Conservation (phyloP, 35 echinoderm and acorn worm species). For the Apostichopus japonicus region DNA sequence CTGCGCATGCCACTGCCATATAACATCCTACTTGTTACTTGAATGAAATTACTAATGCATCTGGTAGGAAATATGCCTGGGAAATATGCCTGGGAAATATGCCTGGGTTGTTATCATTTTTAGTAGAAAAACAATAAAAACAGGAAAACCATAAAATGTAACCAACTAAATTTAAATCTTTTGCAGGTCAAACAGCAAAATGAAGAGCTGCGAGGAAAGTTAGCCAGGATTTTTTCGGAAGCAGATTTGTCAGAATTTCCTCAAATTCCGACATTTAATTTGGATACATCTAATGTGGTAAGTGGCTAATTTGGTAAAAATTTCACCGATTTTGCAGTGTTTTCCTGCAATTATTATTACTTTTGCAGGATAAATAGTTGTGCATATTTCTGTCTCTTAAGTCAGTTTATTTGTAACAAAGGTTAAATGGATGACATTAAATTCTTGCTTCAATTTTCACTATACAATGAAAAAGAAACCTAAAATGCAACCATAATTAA, state of each 20-base stretch:
- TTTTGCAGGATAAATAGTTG: background rate
- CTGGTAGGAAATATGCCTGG: too few species aligned
- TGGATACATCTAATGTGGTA: conserved; percentile 50
- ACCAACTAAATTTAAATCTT: background rate
- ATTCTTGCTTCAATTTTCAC: background rate
- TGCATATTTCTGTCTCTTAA: background rate
- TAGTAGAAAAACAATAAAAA: too few species aligned
- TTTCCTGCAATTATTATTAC: background rate
- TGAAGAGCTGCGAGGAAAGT: conserved; percentile 69
- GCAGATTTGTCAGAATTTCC: conserved; percentile 43
- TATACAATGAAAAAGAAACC: too few species aligned
- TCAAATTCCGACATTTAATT: background rate
- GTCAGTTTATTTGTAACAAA: background rate
- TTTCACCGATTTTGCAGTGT: background rate
- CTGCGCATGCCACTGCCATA: too few species aligned
- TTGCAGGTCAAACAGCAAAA: conserved; percentile 77
- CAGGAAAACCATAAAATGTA: too few species aligned
- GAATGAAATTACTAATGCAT: too few species aligned
- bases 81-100: too few species aligned
- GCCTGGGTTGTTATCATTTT: too few species aligned
- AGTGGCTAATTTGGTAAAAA: background rate
- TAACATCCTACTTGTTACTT: too few species aligned
- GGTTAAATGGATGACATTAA: background rate
- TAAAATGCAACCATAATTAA: too few species aligned
- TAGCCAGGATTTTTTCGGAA: conserved; percentile 72